A percentile compares a stretch with the other conserved stretches of the same genome.
Conservation (phyloP, 1,140 invertebrate genomes). For the Aphaenogaster ashmeadi region DNA sequence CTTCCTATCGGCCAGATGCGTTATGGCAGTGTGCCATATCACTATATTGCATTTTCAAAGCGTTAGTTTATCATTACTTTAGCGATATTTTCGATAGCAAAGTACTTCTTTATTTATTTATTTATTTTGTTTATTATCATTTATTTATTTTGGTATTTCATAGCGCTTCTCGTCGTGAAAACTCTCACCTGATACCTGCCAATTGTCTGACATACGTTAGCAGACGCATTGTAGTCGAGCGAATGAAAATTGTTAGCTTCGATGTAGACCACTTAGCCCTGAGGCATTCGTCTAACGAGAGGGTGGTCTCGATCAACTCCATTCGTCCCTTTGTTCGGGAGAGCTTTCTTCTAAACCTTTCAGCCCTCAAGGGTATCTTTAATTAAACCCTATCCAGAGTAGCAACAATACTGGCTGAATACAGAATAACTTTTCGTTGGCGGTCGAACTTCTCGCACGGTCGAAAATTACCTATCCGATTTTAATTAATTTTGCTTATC, state of each 20-base stretch:
- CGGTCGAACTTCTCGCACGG: background rate
- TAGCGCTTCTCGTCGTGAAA: background rate
- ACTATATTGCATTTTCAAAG: background rate
- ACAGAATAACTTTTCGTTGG: constrained; percentile 13
- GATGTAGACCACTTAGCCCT: constrained; percentile 23
- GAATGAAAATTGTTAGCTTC: constrained; percentile 39
- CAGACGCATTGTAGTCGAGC: background rate
- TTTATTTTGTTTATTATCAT: background rate
- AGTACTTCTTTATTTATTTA: background rate
- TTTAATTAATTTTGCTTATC: constrained; percentile 7
- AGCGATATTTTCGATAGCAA: background rate
- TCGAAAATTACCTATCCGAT: background rate
- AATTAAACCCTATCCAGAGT: constrained; percentile 39
- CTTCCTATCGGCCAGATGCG: background rate
- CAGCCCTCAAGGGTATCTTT: constrained; percentile 44
- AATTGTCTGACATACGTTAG: background rate
- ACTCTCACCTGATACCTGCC: background rate
- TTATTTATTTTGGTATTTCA: background rate
- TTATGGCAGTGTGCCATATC: background rate
- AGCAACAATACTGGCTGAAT: constrained; percentile 44
- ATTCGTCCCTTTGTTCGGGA: constrained; percentile 36
- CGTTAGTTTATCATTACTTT: background rate
- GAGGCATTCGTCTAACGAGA: constrained; percentile 51
- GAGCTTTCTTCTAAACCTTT: constrained; percentile 38
- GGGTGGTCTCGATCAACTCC: constrained; percentile 27